A percentile compares a stretch with the other conserved stretches of the same genome.
These are phyloP conservation scores for Nephila pilipes DNA, from an alignment of 1,140 invertebrate genomes.

Conservation along the genomic window DNA sequence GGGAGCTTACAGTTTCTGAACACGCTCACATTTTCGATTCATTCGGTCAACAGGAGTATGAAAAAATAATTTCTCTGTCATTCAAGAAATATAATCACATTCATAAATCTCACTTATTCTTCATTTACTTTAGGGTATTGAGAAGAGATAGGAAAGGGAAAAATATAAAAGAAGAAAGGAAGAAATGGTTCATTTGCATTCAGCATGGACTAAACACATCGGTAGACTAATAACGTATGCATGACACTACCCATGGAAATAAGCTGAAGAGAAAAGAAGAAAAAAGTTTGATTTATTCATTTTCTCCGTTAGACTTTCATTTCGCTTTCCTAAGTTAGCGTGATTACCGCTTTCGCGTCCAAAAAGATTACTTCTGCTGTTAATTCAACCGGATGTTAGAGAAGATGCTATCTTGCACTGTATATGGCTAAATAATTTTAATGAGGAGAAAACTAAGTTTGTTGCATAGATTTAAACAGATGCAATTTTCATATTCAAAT, in stretches of 20 bases:
- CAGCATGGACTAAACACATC: neutral
- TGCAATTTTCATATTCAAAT: no score
- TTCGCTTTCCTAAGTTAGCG: neutral
- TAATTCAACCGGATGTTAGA: neutral
- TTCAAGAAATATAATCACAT: neutral
- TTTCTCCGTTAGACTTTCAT: constrained; percentile 26
- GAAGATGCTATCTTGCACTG: neutral
- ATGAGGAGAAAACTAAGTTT: constrained; percentile 1
- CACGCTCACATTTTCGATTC: neutral
- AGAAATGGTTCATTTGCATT: neutral
- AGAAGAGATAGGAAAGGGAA: neutral
- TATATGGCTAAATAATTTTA: neutral
- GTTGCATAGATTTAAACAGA: neutral
- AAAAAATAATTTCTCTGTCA: neutral
- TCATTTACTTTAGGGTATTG: neutral
- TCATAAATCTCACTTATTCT: constrained; percentile 19
- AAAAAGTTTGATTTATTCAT: neutral
- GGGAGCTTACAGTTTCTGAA: neutral
- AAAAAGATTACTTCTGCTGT: constrained; percentile 3
- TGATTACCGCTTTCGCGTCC: neutral
- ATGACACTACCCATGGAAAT: neutral
- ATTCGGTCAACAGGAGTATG: neutral
- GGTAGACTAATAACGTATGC: neutral
- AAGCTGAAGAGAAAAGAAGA: neutral
- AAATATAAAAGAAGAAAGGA: neutral